These are phyloP conservation scores for Pseudococcus jackbeardsleyi DNA, from an alignment of 2,888 invertebrate species.

Conservation along the genomic window DNA sequence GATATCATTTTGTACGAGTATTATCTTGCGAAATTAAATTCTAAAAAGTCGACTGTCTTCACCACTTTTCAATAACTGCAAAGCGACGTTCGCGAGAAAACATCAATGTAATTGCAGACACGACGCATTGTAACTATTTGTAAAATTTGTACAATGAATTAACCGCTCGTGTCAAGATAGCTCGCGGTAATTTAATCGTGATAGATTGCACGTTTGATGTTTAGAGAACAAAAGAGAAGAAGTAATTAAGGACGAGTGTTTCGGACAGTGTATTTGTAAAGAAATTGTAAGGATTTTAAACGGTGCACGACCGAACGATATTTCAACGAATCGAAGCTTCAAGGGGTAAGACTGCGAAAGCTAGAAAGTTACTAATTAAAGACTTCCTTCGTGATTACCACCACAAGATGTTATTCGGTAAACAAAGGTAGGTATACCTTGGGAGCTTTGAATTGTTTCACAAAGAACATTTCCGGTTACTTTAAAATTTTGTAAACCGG, in stretches of 20 bases:
- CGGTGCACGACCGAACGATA: neutral
- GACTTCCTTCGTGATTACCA: slow-evolving; percentile 54
- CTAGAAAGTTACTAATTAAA: slow-evolving; percentile 60
- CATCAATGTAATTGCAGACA: neutral
- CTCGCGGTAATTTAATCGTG: slow-evolving; percentile 14
- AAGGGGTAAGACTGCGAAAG: slow-evolving; percentile 10
- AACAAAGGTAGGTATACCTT: slow-evolving; percentile 58
- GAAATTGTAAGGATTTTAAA: slow-evolving; percentile 17
- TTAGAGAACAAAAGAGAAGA: neutral
- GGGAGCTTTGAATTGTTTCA: slow-evolving; percentile 54
- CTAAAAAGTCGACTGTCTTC: neutral
- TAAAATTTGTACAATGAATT: neutral
- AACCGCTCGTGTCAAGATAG: neutral
- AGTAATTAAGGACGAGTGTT: neutral
- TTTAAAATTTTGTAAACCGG: slow-evolving; percentile 5
- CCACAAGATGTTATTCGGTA: slow-evolving; percentile 58
- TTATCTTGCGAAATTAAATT: neutral
- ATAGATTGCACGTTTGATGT: slow-evolving; percentile 11
- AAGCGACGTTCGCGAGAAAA: neutral
- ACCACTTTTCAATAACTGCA: neutral
- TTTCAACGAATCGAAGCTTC: slow-evolving; percentile 14
- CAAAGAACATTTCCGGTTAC: slow-evolving; percentile 53
- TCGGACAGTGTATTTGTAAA: slow-evolving; percentile 14
- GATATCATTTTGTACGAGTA: neutral
- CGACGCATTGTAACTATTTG: neutral